A percentile compares a stretch with the other conserved stretches of the same genome.
phyloP scores from a whole-genome alignment of 1,140 invertebrate genomes.

The Eueides isabella region DNA sequence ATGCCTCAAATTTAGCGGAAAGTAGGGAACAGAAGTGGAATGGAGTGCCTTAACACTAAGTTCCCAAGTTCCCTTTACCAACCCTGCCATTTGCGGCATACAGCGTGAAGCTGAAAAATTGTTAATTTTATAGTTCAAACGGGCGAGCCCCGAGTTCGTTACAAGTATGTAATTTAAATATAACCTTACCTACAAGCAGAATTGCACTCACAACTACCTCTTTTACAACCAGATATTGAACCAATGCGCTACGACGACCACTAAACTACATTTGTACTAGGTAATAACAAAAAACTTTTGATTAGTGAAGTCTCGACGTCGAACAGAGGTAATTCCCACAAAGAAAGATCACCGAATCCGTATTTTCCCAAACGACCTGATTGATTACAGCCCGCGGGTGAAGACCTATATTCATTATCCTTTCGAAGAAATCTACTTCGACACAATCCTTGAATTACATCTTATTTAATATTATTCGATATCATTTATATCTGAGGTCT shows the following conservation, averaged over 20 bases:
- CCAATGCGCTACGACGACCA: background rate
- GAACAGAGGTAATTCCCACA: constrained; percentile 31
- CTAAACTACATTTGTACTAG: background rate
- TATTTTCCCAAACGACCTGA: constrained; percentile 35
- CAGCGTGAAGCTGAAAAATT: too few species aligned
- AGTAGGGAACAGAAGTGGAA: too few species aligned
- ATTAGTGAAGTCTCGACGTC: constrained; percentile 27
- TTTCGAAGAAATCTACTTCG: constrained; percentile 7
- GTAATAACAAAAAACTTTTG: constrained; percentile 29
- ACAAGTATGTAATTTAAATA: too few species aligned
- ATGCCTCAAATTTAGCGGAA: too few species aligned
- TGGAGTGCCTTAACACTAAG: too few species aligned
- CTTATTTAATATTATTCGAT: too few species aligned
- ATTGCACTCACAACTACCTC: background rate
- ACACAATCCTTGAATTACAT: background rate
- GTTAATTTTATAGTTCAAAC: too few species aligned
- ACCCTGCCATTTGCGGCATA: too few species aligned
- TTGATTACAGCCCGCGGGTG: constrained; percentile 58
- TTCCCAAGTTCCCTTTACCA: too few species aligned
- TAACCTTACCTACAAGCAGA: background rate
- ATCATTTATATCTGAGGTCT: too few species aligned
- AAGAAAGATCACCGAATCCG: constrained; percentile 30
- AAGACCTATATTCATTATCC: constrained; percentile 23
- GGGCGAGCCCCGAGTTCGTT: too few species aligned
- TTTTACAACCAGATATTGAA: background rate